Evolutionary conservation across 2,113 vertebrate species (phyloP), one percentile per base, ranked within the genome.

Genomic region (Anolis sagrei): DNA sequence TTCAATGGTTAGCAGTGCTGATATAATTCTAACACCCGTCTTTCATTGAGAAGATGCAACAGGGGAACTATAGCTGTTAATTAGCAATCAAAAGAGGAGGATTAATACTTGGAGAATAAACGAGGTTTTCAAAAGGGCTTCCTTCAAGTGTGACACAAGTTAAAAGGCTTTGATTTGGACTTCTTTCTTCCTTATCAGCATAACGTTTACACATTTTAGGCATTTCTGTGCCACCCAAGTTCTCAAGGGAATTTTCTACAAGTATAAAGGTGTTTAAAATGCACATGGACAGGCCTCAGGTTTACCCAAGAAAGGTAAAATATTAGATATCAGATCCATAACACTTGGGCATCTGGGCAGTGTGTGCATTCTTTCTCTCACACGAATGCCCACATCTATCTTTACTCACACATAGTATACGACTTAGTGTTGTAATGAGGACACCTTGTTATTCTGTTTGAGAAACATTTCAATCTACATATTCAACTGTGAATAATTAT

Each of bases 1-100:
- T 76, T 91, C 82, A 86, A 13, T 87, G 80, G 29, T 73, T 80
- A 86, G 79, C 29, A 32, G 79, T 21, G 66, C 69, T 80, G 74
- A 44, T 66, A 11, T n/a, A 6, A 84, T 48, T 13, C 69, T 21
- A 44, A 0, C 0, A 54, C 23, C 69, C 27, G 9, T 82, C 68
- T 86, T 81, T 85, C 69, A 1, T 27, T 85, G 0, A 1, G 13
- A 34, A 21, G 27, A 74, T 27, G 39, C 27, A 86, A 27, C 5
- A 2, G 3, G 72, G 76, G 64, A 87, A 88, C 72, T 34, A n/a
- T 18, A 21, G 76, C 76, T 54, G 23, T 34, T 84, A 36, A 91
- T 74, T 0, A 87, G 69, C 81, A 92, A 39, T 51, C 61, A 58
- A 72, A 85, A 86, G 62, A 36, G 1, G 1, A 70, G 29, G 79